Evolutionary conservation across 2,888 invertebrate species (phyloP).

Genomic region (Synergus laeviventris): DNA sequence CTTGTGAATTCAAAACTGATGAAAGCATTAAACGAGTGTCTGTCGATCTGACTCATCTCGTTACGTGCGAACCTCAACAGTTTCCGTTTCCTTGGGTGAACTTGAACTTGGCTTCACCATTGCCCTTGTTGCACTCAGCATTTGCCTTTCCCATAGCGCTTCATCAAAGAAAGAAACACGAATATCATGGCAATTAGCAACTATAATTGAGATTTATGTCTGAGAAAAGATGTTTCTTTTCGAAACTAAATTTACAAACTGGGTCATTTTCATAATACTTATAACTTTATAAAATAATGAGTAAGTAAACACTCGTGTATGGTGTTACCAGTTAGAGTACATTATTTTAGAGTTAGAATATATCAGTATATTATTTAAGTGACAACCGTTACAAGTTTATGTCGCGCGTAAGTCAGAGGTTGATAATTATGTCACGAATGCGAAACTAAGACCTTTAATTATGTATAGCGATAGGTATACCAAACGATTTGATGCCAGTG

Average conservation of each 20-base stretch:
- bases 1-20: too few relatives aligned
- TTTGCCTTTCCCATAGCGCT: conserved; percentile 18
- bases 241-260: not conserved
- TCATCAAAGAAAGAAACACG: not conserved
- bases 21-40: not conserved
- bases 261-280: not conserved
- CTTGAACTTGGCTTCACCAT: conserved; percentile 55
- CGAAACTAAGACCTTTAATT: conserved; percentile 46
- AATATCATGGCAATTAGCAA: not conserved
- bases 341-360: too few relatives aligned
- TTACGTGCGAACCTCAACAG: conserved; percentile 41
- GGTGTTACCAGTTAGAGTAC: not conserved
- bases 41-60: conserved; percentile 29
- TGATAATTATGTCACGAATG: conserved; percentile 34
- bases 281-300: not conserved
- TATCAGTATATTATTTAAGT: conserved; percentile 13
- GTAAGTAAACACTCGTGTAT: not conserved
- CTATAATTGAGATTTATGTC: conserved; percentile 7
- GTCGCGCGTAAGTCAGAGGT: conserved; percentile 40
- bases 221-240: not conserved
- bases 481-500: conserved; percentile 43
- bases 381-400: conserved; percentile 20
- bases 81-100: conserved; percentile 55
- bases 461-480: conserved; percentile 39
- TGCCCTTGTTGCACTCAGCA: conserved; percentile 33